Conservation (phyloP, 2,113 vertebrate genomes). For the Oryzias melastigma region DNA sequence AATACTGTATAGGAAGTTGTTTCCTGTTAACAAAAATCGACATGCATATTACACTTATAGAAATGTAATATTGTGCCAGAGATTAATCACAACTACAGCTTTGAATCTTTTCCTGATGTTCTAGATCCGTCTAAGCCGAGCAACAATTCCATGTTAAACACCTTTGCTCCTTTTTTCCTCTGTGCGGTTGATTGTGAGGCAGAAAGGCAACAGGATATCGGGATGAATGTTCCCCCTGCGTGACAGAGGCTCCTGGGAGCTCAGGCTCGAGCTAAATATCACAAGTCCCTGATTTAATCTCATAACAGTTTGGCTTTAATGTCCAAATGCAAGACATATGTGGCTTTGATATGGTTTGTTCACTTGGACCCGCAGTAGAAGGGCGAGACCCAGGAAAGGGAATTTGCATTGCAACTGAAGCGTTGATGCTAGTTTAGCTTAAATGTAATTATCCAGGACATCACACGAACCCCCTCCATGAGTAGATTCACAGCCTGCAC, state of each 20-base stretch:
- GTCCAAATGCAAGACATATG: slow-evolving; percentile 79
- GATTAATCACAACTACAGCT: too few relatives aligned
- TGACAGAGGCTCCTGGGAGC: slow-evolving; percentile 71
- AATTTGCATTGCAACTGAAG: slow-evolving; percentile 63
- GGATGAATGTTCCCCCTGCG: slow-evolving; percentile 61
- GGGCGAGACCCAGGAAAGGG: slow-evolving; percentile 56
- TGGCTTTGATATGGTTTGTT: slow-evolving; percentile 60
- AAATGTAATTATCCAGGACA: slow-evolving; percentile 66
- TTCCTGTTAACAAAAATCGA: too few relatives aligned
- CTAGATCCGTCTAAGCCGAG: slow-evolving; percentile 9
- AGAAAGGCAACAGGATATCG: slow-evolving; percentile 47
- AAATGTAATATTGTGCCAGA: too few relatives aligned
- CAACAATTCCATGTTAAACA: slow-evolving; percentile 45
- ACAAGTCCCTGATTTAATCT: slow-evolving; percentile 80
- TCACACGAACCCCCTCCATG: slow-evolving; percentile 52
- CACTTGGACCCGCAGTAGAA: slow-evolving; percentile 45
- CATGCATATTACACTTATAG: too few relatives aligned
- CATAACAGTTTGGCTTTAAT: slow-evolving; percentile 75
- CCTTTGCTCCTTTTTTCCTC: slow-evolving; percentile 33
- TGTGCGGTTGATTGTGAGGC: slow-evolving; percentile 30
- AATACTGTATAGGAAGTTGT: too few relatives aligned
- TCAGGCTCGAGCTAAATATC: slow-evolving; percentile 66
- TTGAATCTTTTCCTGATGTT: slow-evolving; percentile 4
- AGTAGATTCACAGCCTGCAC: slow-evolving; percentile 34
- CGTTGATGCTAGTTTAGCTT: slow-evolving; percentile 61